A percentile compares a stretch with the other conserved stretches of the same genome.
These are phyloP conservation scores for Phortica variegata DNA, from an alignment of 1,140 invertebrate genomes.

Conservation along the genomic window DNA sequence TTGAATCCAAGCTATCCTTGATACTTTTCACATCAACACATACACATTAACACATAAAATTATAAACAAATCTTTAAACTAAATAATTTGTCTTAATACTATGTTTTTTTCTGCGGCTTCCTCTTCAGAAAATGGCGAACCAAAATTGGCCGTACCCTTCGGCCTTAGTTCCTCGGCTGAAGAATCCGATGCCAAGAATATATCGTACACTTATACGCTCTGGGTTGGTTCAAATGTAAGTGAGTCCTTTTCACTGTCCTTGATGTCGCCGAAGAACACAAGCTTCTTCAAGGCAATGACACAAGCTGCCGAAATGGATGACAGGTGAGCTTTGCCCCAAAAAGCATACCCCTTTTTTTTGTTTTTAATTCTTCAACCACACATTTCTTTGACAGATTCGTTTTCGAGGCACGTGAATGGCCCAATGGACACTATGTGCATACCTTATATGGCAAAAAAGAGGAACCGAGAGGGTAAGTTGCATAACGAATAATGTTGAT, in stretches of 20 bases:
- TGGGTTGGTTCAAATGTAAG: slow-evolving; percentile 84
- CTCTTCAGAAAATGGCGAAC: slow-evolving; percentile 48
- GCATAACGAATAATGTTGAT: background rate
- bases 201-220: slow-evolving; percentile 78
- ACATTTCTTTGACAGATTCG: too few species aligned
- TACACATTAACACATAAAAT: too few species aligned
- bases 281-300: slow-evolving; percentile 82
- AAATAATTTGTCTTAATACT: slow-evolving; percentile 2
- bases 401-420: slow-evolving; percentile 81
- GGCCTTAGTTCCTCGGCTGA: slow-evolving; percentile 60
- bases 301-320: slow-evolving; percentile 75
- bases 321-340: slow-evolving; percentile 45
- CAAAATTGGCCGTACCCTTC: slow-evolving; percentile 52
- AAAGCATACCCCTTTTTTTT: background rate
- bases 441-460: slow-evolving; percentile 80
- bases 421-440: slow-evolving; percentile 88
- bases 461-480: slow-evolving; percentile 73
- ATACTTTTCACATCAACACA: too few species aligned
- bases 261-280: slow-evolving; percentile 54
- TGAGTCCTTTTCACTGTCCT: slow-evolving; percentile 45
- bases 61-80: background rate
- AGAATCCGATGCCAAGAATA: slow-evolving; percentile 67
- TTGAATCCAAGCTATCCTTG: too few species aligned
- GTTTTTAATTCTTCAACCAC: background rate
- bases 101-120: background rate